phyloP scores from a whole-genome alignment of 2,888 invertebrate genomes.

The Theodoxus fluviatilis region DNA sequence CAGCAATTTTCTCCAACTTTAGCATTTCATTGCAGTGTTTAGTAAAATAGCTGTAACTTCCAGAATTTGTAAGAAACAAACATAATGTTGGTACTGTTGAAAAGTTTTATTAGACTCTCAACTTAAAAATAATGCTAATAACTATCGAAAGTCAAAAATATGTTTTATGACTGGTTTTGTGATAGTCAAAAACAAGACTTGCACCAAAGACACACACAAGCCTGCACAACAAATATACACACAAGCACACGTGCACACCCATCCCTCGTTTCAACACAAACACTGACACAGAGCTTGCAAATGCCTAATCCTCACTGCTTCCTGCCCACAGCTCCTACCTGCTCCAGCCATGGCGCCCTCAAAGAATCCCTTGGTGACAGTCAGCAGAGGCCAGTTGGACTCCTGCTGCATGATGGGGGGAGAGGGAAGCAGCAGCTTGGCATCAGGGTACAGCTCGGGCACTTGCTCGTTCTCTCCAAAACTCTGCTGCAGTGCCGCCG shows the following conservation, averaged over 20 bases:
- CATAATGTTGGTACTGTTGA: no score
- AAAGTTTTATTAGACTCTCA: no score
- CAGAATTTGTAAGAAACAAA: no score
- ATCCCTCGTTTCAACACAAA: no score
- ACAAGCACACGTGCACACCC: neutral
- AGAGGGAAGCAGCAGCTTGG: conserved; percentile 83
- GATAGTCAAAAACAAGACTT: neutral
- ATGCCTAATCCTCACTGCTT: no score
- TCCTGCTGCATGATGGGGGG: conserved; percentile 88
- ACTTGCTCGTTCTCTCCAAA: conserved; percentile 72
- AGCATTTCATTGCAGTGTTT: no score
- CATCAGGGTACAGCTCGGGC: conserved; percentile 79
- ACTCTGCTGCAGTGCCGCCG: conserved; percentile 71
- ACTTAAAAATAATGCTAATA: no score
- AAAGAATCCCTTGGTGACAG: conserved; percentile 79
- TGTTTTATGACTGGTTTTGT: no score
- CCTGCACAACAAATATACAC: neutral
- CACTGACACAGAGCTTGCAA: no score
- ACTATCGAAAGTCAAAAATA: no score
- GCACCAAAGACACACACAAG: neutral
- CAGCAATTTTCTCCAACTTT: no score
- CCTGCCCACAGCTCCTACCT: conserved; percentile 61
- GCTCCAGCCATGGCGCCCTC: conserved; percentile 62
- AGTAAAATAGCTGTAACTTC: no score
- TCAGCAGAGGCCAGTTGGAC: conserved; percentile 95